Evolutionary conservation across 2,113 vertebrate species (phyloP).

Genomic region (Cacatua alba): DNA sequence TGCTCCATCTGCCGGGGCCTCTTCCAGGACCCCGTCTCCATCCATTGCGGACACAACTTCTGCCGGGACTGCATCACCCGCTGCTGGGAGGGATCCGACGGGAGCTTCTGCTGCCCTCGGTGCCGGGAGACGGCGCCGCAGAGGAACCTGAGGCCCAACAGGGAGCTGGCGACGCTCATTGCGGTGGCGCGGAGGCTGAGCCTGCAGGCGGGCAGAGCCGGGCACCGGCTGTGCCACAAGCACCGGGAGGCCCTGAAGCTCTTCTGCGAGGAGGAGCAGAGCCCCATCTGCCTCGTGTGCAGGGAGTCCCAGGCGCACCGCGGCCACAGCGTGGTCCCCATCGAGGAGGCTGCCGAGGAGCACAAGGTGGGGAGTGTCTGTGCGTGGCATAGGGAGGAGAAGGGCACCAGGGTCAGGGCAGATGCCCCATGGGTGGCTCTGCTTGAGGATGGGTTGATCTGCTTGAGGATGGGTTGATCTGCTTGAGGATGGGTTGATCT

Average conservation of each 20-base stretch:
- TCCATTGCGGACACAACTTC: slow-evolving; percentile 77
- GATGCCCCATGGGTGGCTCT: neutral
- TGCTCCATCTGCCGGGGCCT: slow-evolving; percentile 72
- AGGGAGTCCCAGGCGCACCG: slow-evolving; percentile 75
- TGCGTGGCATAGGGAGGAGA: rapidly evolving
- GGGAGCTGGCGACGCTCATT: slow-evolving; percentile 82
- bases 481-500: too few relatives aligned
- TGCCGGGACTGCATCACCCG: slow-evolving; percentile 72
- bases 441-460: rapidly evolving
- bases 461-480: too few relatives aligned
- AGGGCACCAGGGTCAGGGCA: too few relatives aligned
- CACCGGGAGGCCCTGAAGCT: slow-evolving; percentile 83
- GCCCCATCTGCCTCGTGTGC: slow-evolving; percentile 81
- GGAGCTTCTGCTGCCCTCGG: slow-evolving; percentile 53
- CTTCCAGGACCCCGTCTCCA: slow-evolving; percentile 74
- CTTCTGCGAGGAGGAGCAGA: slow-evolving; percentile 85
- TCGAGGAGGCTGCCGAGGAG: slow-evolving; percentile 80
- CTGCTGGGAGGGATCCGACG: slow-evolving; percentile 15
- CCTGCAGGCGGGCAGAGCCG: neutral
- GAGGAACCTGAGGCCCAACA: slow-evolving; percentile 75
- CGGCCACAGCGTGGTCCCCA: slow-evolving; percentile 76
- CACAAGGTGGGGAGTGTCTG: slow-evolving; percentile 72
- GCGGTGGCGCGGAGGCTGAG: slow-evolving; percentile 76
- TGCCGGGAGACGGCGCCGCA: slow-evolving; percentile 61
- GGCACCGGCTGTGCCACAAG: slow-evolving; percentile 62